Evolutionary conservation across 2,113 vertebrate species (phyloP).

Genomic region (Sceloporus undulatus): DNA sequence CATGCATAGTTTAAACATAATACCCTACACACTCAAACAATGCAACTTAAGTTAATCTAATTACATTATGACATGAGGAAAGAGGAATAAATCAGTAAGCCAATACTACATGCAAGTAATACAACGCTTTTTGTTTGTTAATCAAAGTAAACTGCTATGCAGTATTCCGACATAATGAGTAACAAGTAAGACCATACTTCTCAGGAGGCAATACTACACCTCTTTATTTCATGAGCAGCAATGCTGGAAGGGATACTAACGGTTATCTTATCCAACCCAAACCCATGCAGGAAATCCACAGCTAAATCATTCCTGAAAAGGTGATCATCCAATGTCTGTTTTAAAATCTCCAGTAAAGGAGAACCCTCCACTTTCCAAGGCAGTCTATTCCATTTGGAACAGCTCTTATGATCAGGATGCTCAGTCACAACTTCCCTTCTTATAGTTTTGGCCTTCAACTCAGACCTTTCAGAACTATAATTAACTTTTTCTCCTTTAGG

Average conservation of each 20-base stretch:
- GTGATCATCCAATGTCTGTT: too few relatives aligned
- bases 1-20: not conserved
- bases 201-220: not conserved
- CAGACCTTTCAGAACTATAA: not conserved
- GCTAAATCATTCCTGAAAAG: too few relatives aligned
- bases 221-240: slow-evolving; percentile 16
- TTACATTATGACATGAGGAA: not conserved
- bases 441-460: slow-evolving; percentile 10
- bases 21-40: not conserved
- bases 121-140: not conserved
- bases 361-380: too few relatives aligned
- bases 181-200: accelerated
- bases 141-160: not conserved
- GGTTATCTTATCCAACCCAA: too few relatives aligned
- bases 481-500: not conserved
- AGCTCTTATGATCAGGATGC: too few relatives aligned
- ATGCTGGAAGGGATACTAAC: too few relatives aligned
- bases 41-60: not conserved
- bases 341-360: too few relatives aligned
- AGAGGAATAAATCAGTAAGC: not conserved
- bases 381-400: too few relatives aligned
- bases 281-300: too few relatives aligned
- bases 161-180: not conserved
- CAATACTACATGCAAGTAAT: not conserved
- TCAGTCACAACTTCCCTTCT: too few relatives aligned